Percentiles rank a stretch among this genome's conserved stretches.
phyloP scores from a whole-genome alignment of 2,888 invertebrate species.

The Omphaloscelis lunosa region DNA sequence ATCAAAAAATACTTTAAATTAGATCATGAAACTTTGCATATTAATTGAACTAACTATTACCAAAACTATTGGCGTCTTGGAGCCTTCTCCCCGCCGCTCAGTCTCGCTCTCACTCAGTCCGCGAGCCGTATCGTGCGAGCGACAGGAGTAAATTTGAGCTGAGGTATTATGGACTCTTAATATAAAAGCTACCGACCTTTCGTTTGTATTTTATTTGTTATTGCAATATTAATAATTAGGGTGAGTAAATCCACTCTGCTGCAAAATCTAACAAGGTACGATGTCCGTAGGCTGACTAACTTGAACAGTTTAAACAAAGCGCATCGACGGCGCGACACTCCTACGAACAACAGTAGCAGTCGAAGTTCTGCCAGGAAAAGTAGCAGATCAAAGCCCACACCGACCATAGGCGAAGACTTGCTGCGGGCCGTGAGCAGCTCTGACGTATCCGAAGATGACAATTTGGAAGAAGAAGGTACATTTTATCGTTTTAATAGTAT shows the following conservation, averaged over 20 bases:
- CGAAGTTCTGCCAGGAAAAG: constrained; percentile 63
- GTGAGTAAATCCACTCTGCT: background rate
- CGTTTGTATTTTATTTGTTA: background rate
- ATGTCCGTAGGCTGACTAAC: constrained; percentile 80
- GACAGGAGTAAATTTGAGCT: no score
- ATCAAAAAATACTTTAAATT: no score
- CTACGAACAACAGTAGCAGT: constrained; percentile 65
- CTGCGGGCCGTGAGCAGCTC: constrained; percentile 82
- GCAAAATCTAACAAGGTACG: constrained; percentile 25
- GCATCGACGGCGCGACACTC: constrained; percentile 76
- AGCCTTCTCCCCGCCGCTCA: no score
- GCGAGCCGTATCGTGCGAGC: no score
- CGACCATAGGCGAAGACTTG: constrained; percentile 78
- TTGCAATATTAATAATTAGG: constrained; percentile 4
- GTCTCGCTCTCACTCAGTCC: no score
- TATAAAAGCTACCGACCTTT: background rate
- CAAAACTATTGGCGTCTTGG: no score
- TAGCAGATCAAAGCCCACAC: constrained; percentile 61
- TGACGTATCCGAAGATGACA: constrained; percentile 77
- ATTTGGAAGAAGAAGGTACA: constrained; percentile 76
- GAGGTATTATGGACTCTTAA: no score
- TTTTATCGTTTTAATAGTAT: constrained; percentile 14
- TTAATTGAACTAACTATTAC: no score
- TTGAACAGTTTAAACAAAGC: constrained; percentile 76
- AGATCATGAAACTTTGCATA: no score